Base-by-base conservation (phyloP, 2,888 invertebrate genomes). In the Clusia tigrina region DNA sequence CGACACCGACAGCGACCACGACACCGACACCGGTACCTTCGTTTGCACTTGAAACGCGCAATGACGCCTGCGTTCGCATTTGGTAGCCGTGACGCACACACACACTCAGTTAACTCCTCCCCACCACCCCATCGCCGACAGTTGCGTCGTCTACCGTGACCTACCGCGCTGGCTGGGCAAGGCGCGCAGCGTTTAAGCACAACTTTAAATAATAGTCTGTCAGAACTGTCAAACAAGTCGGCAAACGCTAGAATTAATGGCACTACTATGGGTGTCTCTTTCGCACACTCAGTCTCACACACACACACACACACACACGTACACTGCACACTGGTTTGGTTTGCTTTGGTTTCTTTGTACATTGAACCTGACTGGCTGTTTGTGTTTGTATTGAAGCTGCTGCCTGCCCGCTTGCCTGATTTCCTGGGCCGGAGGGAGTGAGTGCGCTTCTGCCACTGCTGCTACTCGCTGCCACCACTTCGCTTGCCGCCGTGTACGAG, bases 221-320 rank as follows among this genome's bases (percentile, higher is more conserved):
- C 83, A 83, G 82, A 83, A 82, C 83, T 83, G 83, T 83, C 83
- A 83, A 83, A 83, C 80, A 82, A 83, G 82, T 82, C 81, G 83
- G 80, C 82, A 73, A 79, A 73, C 78, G 81, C 78, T 82, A 81
- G 81, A 82, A 82, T 82, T 82, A 82, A 82, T 82, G 83, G 81
- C 71, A 68, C 65, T 68, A 69, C 66, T 66, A 17, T 58, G 70
- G 63, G 17, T 23, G 32, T 62, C 58, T 54, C 62, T 58, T 22
- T 73, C 66, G 66, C 66, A 68, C 69, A 67, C 64, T 63, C 61
- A 17, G 3, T 51, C 51, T 51, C 71, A 63, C 65, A 65, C 67
- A 12, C 20, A 58, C 57, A 25, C 57, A 58, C 32, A 32, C 38
- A 67, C 60, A 53, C 56, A 15, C 42, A 56, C 24, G 60, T 18